Conservation (phyloP, 2,113 vertebrate species). For the Pluvialis apricaria region DNA sequence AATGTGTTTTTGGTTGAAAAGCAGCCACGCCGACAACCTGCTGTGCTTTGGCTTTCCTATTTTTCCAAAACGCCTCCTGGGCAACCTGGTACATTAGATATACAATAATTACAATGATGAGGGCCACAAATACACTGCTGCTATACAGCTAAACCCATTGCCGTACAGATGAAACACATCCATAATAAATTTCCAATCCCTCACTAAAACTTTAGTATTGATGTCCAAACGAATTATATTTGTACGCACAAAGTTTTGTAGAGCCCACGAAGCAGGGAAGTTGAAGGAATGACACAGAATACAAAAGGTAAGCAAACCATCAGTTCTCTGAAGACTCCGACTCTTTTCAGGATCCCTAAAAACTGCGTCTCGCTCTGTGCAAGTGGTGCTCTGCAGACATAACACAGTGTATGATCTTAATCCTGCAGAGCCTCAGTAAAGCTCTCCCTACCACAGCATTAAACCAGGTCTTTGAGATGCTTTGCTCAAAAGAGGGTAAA, state of each 20-base stretch:
- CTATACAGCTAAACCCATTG: not conserved
- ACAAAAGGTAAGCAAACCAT: not conserved
- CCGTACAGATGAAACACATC: not conserved
- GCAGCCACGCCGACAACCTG: not conserved
- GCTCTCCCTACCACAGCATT: not conserved
- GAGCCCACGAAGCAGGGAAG: not conserved
- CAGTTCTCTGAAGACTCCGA: not conserved
- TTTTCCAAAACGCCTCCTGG: not conserved
- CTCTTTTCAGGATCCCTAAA: not conserved
- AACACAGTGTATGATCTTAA: rapidly evolving
- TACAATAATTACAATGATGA: not conserved
- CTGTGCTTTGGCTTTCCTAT: not conserved
- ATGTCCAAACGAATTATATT: not conserved
- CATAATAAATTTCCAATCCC: not conserved
- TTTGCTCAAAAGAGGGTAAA: not conserved
- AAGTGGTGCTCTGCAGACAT: rapidly evolving
- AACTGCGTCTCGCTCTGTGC: not conserved
- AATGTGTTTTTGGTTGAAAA: not conserved
- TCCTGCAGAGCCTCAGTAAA: not conserved
- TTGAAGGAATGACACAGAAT: not conserved
- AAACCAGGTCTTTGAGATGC: not conserved
- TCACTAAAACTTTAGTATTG: not conserved
- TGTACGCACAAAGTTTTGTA: not conserved
- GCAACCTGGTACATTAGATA: not conserved
- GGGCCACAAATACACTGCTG: not conserved